Evolutionary conservation across 2,113 vertebrate genomes (phyloP), one percentile per base, ranked within the genome.

Genomic region (Thermophis baileyi): DNA sequence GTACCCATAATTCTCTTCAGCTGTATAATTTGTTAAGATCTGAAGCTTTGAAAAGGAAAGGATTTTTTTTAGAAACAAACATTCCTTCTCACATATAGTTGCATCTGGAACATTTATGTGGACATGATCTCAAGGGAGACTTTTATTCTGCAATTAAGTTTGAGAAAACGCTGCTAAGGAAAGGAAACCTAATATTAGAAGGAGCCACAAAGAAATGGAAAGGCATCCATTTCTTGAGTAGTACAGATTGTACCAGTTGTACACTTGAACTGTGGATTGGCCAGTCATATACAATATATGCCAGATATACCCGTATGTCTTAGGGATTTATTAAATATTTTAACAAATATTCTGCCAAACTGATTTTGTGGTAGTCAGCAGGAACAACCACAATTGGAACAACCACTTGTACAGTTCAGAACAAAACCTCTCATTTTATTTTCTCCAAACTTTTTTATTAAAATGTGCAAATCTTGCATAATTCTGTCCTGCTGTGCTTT

Each of bases 1-100:
- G 94, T 93, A 96, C 93, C 96, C 92, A 95, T 81, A 96, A 95
- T 95, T 96, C 94, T 94, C 22, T 8, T 93, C 96, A 97, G 95
- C 94, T 96, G 94, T 89, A 92, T 94, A 96, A 95, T 96, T 91
- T 97, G 91, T 94, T 95, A 96, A 96, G 94, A 54, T 93, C 91
- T 93, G 87, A 91, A 95, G 92, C 94, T 95, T 92, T 88, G 85
- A 90, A 87, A 0, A 86, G 90, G 51, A 93, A 57, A 0, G 81
- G 91, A 93, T 93, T 94, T 95, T 81, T 63, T 54, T 94, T 92
- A 1, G 1, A 92, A 95, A 90, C 63, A 95, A 96, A 94, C 55
- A 24, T 50, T 90, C 86, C 89, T 94, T 49, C 91, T 94, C 35
- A 30, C 0, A n/a, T 0, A 1, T 16, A 92, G 60, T 95, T 91